Base-by-base conservation (phyloP, 2,113 vertebrate genomes). In the Microtus montanus region DNA sequence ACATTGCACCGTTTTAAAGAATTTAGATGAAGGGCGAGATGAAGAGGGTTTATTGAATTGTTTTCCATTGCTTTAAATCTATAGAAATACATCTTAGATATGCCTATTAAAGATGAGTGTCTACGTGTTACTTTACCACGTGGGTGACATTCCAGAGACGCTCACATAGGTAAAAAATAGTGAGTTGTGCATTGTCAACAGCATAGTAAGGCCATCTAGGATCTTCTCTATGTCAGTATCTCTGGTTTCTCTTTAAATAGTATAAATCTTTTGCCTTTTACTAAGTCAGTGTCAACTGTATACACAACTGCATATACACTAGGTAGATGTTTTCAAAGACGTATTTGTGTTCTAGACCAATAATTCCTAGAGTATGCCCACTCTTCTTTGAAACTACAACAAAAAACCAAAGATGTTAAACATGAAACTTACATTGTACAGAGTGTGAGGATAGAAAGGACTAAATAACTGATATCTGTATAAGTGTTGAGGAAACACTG, bases 51-150 rank as follows among this genome's bases (percentile, higher is more conserved):
- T 78, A 89, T 47, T 80, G 82, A 92, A 73, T 61, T 93, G 4
- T 71, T 89, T 91, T 47, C 30, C 73, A 77, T 68, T 95, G 73
- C 44, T 80, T 87, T 75, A 96, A 86, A 82, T 44, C 35, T 85
- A 49, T 30, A 91, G 35, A 91, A 82, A 88, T 82, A 47, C 93
- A 90, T 22, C 3, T 90, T 78, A 71, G 7, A 78, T 68, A 79
- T 73, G 30, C 12, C 19, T 66, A 82, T 92, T 91, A 96, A 94
- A 58, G 54, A 30, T 90, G 22, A 7, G 0, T 58, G 84, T 44
- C 74, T 91, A 78, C 2, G 5, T 90, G 64, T 70, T 64, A 54
- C 26, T 89, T 96, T 90, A 84, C 87, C 28, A 75, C 10, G 22
- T 20, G 54, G 28, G 24, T 94, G 30, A 82, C 88, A 90, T 87